Evolutionary conservation across 1,140 invertebrate species (phyloP).

Genomic region (Lepidotrigona ventralis): DNA sequence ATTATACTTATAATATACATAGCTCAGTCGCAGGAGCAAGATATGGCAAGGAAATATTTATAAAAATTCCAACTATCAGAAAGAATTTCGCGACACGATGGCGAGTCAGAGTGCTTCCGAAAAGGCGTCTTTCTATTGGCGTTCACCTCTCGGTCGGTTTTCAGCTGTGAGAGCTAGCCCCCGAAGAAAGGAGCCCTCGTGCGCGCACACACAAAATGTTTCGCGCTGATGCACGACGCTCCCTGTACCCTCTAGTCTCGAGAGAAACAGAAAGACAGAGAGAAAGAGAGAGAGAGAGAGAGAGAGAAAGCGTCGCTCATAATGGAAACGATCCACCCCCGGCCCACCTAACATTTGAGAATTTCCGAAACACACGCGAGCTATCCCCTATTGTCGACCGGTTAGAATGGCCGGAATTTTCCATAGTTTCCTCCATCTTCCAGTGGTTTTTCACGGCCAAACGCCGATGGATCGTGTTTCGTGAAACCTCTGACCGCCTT

Average conservation of each 20-base stretch:
- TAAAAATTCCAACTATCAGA: too few species aligned
- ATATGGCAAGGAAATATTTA: too few species aligned
- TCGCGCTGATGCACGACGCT: constrained; percentile 56
- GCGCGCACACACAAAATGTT: constrained; percentile 70
- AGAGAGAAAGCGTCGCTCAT: constrained; percentile 70
- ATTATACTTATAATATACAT: too few species aligned
- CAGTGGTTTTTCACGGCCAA: constrained; percentile 53
- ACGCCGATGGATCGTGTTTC: constrained; percentile 68
- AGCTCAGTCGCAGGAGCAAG: too few species aligned
- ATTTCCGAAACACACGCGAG: constrained; percentile 63
- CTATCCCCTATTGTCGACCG: constrained; percentile 67
- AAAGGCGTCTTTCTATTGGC: background rate
- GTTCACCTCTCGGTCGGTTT: too few species aligned
- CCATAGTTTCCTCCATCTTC: constrained; percentile 71
- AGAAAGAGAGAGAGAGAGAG: too few species aligned
- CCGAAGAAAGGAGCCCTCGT: constrained; percentile 71
- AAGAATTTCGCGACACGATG: too few species aligned
- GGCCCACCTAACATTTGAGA: constrained; percentile 63
- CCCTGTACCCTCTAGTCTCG: constrained; percentile 64
- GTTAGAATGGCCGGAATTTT: constrained; percentile 72
- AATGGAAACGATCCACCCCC: constrained; percentile 71
- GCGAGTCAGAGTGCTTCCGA: too few species aligned
- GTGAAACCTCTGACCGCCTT: constrained; percentile 6
- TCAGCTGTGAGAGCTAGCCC: constrained; percentile 55
- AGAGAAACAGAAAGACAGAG: constrained; percentile 46